Conservation (phyloP, 2,888 invertebrate genomes). For the Cheilosia grossa region DNA sequence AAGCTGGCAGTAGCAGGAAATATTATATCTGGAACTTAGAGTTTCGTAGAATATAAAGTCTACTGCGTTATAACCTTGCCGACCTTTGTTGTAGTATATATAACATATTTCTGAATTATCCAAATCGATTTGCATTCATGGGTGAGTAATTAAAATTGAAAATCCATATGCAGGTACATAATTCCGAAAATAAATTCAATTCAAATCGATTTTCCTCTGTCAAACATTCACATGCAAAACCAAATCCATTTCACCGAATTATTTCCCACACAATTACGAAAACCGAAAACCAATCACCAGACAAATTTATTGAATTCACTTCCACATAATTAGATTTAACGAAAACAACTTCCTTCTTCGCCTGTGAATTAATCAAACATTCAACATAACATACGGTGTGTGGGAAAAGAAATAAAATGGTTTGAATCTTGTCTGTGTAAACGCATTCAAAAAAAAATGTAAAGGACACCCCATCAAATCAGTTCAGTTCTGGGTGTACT, state of each 20-base stretch:
- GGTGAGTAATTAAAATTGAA: not conserved
- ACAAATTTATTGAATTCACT: constrained; percentile 14
- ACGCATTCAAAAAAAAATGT: no score
- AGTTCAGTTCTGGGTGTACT: no score
- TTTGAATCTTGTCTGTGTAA: no score
- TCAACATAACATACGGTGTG: constrained; percentile 4
- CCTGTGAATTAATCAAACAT: constrained; percentile 40
- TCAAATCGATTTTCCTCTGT: not conserved
- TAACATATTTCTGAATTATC: not conserved
- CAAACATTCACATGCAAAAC: not conserved
- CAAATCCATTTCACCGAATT: not conserved
- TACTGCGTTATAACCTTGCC: no score
- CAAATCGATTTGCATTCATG: not conserved
- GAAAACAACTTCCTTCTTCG: constrained; percentile 5
- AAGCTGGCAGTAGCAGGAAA: no score
- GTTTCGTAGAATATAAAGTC: no score
- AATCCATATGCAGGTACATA: no score
- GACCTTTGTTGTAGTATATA: not conserved
- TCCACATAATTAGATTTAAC: constrained; percentile 8
- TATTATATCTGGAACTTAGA: no score
- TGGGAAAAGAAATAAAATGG: no score
- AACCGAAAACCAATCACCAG: constrained; percentile 5
- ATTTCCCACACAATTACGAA: not conserved
- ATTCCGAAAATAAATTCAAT: not conserved
- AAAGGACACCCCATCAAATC: no score